Conservation (phyloP, 2,113 vertebrate genomes). For the Girardinichthys multiradiatus region DNA sequence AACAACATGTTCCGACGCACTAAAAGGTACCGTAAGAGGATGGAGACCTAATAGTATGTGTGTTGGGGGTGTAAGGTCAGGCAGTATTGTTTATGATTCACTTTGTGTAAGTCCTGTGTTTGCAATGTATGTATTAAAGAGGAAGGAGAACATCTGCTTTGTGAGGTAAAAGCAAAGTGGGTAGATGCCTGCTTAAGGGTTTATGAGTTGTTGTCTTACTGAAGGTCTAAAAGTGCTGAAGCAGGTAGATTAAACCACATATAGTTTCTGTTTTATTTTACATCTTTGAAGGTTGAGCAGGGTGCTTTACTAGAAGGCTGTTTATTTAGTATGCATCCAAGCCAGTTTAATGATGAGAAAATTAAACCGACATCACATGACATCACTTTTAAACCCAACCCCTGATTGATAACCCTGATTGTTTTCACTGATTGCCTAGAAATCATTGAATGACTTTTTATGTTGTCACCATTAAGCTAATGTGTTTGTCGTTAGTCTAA, state of each 20-base stretch:
- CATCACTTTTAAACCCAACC: neutral
- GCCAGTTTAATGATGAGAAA: neutral
- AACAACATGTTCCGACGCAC: conserved; percentile 70
- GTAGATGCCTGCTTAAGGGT: neutral
- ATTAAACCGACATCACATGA: neutral
- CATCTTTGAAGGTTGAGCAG: neutral
- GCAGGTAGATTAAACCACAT: neutral
- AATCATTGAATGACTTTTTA: neutral
- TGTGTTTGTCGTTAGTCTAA: neutral
- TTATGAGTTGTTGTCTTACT: neutral
- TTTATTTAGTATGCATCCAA: neutral
- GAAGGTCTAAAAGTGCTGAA: neutral
- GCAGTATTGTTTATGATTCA: neutral
- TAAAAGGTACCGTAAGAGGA: conserved; percentile 53
- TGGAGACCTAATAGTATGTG: conserved; percentile 3
- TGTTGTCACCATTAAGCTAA: neutral
- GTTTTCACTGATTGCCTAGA: neutral
- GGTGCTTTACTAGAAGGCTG: neutral
- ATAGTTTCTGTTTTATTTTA: neutral
- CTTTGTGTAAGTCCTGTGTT: neutral
- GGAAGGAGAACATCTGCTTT: conserved; percentile 4
- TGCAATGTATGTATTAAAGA: conserved; percentile 21
- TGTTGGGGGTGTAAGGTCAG: conserved; percentile 14
- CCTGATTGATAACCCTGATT: neutral
- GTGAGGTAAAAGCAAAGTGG: neutral